phyloP scores from a whole-genome alignment of 2,797 vertebrate species.

The Phataginus tricuspis region DNA sequence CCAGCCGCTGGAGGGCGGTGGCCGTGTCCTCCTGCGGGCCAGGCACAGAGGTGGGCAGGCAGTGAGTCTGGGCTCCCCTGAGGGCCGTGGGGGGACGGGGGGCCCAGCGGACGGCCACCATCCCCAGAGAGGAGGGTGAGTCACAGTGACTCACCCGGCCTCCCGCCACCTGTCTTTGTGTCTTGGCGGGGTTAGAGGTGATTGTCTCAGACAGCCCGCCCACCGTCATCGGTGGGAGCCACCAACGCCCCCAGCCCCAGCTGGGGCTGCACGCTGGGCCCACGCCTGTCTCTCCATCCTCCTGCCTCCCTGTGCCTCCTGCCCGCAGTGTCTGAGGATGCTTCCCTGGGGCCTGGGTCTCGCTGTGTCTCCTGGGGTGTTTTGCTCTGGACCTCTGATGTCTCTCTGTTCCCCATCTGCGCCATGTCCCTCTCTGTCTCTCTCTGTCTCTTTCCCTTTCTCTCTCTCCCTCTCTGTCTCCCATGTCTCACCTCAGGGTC shows the following conservation, averaged over 20 bases:
- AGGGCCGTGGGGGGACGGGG: accelerated
- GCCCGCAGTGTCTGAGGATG: not conserved
- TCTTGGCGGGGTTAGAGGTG: slow-evolving; percentile 32
- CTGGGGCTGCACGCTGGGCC: not conserved
- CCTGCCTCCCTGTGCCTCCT: not conserved
- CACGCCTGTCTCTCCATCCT: accelerated
- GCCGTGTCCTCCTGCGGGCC: slow-evolving; percentile 77
- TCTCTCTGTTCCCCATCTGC: too few relatives aligned
- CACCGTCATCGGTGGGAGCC: not conserved
- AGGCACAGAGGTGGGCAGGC: not conserved
- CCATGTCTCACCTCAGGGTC: slow-evolving; percentile 75
- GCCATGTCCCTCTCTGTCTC: too few relatives aligned
- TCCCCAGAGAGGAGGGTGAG: slow-evolving; percentile 55
- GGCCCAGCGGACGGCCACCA: not conserved
- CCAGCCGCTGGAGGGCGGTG: slow-evolving; percentile 87
- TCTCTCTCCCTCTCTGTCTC: not conserved
- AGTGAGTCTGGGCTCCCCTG: not conserved
- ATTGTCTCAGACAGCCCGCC: not conserved
- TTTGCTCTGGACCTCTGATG: not conserved
- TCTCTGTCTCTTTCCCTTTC: too few relatives aligned
- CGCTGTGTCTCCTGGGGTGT: not conserved
- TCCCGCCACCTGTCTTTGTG: slow-evolving; percentile 58
- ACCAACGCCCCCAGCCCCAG: not conserved
- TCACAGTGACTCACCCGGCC: slow-evolving; percentile 72
- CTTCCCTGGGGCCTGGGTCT: not conserved